Conservation (phyloP, 1,140 invertebrate genomes). For the Triops cancriformis region DNA sequence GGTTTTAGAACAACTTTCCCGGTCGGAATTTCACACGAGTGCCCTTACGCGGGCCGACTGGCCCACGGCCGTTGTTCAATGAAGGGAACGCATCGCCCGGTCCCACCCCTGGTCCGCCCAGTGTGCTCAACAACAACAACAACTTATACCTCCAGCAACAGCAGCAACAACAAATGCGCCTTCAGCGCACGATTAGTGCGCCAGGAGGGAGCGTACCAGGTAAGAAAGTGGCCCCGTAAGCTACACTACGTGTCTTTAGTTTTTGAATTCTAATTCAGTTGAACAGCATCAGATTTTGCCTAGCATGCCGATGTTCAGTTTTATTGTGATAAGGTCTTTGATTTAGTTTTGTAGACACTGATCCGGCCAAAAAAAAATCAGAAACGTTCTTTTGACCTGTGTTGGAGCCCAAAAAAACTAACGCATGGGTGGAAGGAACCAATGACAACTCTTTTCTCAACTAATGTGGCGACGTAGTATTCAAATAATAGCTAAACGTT, state of each 20-base stretch:
- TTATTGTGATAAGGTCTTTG: not conserved
- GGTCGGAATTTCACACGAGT: not conserved
- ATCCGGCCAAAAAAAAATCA: not conserved
- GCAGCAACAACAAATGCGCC: slow-evolving; percentile 43
- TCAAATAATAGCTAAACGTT: not conserved
- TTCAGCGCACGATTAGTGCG: slow-evolving; percentile 53
- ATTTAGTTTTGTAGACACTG: not conserved
- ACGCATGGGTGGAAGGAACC: slow-evolving; percentile 4
- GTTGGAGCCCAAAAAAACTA: not conserved
- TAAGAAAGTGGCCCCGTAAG: slow-evolving; percentile 7
- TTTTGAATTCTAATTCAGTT: not conserved
- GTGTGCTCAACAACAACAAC: not conserved
- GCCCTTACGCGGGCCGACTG: not conserved
- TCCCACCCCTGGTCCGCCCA: not conserved
- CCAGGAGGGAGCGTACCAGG: slow-evolving; percentile 25
- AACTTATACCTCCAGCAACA: slow-evolving; percentile 27
- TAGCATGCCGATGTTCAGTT: not conserved
- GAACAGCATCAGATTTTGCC: not conserved
- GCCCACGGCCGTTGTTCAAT: not conserved
- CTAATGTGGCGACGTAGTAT: not conserved
- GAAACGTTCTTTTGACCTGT: not conserved
- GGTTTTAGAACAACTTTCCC: not conserved
- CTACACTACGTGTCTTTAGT: not conserved
- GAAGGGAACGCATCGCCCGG: not conserved
- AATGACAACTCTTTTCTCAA: not conserved